These are phyloP conservation scores for Lethocerus indicus DNA, from an alignment of 1,140 invertebrate genomes.

Conservation along the genomic window DNA sequence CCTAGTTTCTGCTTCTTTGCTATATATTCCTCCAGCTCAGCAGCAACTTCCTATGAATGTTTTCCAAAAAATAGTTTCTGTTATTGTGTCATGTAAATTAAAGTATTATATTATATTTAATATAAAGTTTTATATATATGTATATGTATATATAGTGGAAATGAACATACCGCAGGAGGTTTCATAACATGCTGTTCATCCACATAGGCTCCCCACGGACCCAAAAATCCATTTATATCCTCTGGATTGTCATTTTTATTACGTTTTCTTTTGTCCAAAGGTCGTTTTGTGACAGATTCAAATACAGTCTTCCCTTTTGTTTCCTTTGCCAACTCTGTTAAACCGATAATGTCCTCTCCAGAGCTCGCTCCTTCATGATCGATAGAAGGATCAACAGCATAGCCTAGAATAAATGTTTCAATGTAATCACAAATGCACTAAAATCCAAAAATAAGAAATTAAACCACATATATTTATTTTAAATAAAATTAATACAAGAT, in stretches of 20 bases:
- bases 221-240: conserved; percentile 89
- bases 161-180: conserved; percentile 48
- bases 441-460: too few relatives aligned
- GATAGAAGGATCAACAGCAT: conserved; percentile 84
- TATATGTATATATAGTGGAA: background rate
- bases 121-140: background rate
- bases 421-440: too few relatives aligned
- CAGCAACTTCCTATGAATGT: conserved; percentile 58
- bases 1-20: conserved; percentile 79
- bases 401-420: conserved; percentile 38
- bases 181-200: conserved; percentile 79
- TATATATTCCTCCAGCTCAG: conserved; percentile 83
- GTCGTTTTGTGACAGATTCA: conserved; percentile 54
- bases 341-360: conserved; percentile 45
- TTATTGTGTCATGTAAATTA: background rate
- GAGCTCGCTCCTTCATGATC: conserved; percentile 27
- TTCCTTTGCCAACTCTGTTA: conserved; percentile 38
- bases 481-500: too few relatives aligned
- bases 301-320: conserved; percentile 71
- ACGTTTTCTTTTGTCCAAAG: conserved; percentile 76
- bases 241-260: conserved; percentile 76
- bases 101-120: background rate
- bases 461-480: too few relatives aligned
- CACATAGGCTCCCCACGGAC: conserved; percentile 90
- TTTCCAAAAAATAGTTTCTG: background rate